Conservation (phyloP, 2,113 vertebrate genomes). For the Lophura nycthemera region DNA sequence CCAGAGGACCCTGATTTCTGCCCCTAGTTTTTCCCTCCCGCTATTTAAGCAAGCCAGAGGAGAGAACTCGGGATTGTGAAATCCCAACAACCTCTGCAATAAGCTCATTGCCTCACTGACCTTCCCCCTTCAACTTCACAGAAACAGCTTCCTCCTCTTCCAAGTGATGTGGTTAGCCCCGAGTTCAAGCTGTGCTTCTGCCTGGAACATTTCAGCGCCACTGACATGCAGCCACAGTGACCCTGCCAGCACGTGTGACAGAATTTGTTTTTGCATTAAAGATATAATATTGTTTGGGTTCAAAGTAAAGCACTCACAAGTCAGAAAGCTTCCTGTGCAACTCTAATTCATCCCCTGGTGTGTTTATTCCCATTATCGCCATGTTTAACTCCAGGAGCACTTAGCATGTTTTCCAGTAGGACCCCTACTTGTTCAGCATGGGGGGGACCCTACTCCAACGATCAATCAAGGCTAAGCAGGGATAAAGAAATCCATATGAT, state of each 20-base stretch:
- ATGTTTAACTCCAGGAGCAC: slow-evolving; percentile 52
- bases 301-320: slow-evolving; percentile 46
- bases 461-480: slow-evolving; percentile 33
- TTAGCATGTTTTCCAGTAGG: slow-evolving; percentile 47
- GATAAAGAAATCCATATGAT: slow-evolving; percentile 24
- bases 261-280: slow-evolving; percentile 31
- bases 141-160: slow-evolving; percentile 50
- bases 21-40: neutral
- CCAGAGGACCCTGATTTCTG: neutral
- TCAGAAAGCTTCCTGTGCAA: slow-evolving; percentile 48
- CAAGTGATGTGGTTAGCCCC: neutral
- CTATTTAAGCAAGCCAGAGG: neutral
- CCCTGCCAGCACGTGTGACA: slow-evolving; percentile 42
- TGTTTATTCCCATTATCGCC: slow-evolving; percentile 62
- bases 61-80: slow-evolving; percentile 17
- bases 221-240: slow-evolving; percentile 22
- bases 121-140: slow-evolving; percentile 48
- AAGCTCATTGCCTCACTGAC: slow-evolving; percentile 31
- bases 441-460: neutral
- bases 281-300: slow-evolving; percentile 57
- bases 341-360: slow-evolving; percentile 16
- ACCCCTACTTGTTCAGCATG: neutral
- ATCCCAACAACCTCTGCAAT: slow-evolving; percentile 1
- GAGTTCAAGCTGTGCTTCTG: slow-evolving; percentile 50
- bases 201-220: slow-evolving; percentile 57